These are phyloP conservation scores for Eupsilia transversa DNA, from an alignment of 2,888 invertebrate species.

Conservation along the genomic window DNA sequence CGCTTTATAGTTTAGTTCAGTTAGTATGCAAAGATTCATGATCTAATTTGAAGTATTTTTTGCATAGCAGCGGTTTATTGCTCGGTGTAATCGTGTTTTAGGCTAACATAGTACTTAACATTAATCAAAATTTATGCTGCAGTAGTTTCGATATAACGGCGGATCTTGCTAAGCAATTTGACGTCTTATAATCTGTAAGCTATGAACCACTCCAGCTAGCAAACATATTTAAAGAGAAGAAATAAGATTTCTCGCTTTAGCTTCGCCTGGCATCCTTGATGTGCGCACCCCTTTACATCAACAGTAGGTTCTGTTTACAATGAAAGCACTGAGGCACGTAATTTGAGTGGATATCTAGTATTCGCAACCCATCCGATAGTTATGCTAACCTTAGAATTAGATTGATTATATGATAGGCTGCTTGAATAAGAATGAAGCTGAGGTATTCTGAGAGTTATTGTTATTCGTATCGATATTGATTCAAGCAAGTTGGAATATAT, in stretches of 20 bases:
- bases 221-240: background rate
- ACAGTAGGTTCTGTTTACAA: conserved; percentile 64
- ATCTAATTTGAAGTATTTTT: no score
- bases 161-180: no score
- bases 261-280: background rate
- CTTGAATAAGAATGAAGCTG: conserved; percentile 58
- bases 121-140: no score
- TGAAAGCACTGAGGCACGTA: conserved; percentile 67
- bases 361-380: conserved; percentile 59
- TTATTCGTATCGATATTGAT: conserved; percentile 36
- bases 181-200: no score
- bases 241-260: background rate
- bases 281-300: conserved; percentile 11
- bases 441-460: conserved; percentile 22
- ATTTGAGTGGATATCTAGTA: conserved; percentile 69
- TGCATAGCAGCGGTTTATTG: no score
- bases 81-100: no score
- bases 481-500: conserved; percentile 14
- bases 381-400: conserved; percentile 67
- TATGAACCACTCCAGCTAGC: no score
- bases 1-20: no score
- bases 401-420: conserved; percentile 62
- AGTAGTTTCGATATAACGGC: no score
- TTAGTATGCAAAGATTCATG: no score
- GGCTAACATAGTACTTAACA: no score